Evolutionary conservation across 53 echinoderm and acorn worm species (phyloP).

Genomic region (Apostichopus leukothele): DNA sequence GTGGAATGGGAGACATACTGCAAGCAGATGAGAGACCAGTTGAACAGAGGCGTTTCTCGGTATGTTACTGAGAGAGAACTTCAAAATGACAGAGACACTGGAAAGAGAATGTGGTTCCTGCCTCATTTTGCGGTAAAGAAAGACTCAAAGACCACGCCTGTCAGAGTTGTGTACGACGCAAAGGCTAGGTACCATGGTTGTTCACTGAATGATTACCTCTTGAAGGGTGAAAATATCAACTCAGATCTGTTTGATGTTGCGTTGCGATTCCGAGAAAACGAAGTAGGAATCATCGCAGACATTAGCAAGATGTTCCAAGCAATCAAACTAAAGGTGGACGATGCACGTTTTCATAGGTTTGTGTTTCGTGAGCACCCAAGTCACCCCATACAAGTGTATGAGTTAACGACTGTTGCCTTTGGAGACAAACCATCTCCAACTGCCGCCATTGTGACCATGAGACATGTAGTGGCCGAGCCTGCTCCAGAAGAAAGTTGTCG

Average conservation of each 20-base stretch:
- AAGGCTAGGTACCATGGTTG: conserved; percentile 63
- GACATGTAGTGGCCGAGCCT: conserved; percentile 58
- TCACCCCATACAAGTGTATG: conserved; percentile 64
- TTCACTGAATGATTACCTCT: conserved; percentile 58
- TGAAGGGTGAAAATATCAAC: conserved; percentile 63
- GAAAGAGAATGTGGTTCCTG: conserved; percentile 63
- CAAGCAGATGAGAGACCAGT: conserved; percentile 24
- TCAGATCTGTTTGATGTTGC: conserved; percentile 63
- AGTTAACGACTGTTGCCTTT: conserved; percentile 73
- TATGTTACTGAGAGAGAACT: conserved; percentile 50
- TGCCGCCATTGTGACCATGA: conserved; percentile 72
- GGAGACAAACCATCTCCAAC: conserved; percentile 80
- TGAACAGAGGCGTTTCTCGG: conserved; percentile 53
- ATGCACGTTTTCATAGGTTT: conserved; percentile 67
- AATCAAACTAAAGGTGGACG: conserved; percentile 60
- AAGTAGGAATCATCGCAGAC: conserved; percentile 72
- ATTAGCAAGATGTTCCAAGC: conserved; percentile 76
- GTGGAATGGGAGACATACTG: background rate
- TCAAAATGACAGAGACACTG: conserved; percentile 36
- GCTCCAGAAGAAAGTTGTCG: conserved; percentile 15
- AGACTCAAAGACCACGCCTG: conserved; percentile 68
- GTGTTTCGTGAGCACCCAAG: conserved; percentile 65
- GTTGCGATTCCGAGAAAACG: conserved; percentile 65
- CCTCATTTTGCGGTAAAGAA: conserved; percentile 74
- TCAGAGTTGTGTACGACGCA: conserved; percentile 64